phyloP scores from a whole-genome alignment of 2,797 vertebrate species.

The Enteromius fasciolatus region DNA sequence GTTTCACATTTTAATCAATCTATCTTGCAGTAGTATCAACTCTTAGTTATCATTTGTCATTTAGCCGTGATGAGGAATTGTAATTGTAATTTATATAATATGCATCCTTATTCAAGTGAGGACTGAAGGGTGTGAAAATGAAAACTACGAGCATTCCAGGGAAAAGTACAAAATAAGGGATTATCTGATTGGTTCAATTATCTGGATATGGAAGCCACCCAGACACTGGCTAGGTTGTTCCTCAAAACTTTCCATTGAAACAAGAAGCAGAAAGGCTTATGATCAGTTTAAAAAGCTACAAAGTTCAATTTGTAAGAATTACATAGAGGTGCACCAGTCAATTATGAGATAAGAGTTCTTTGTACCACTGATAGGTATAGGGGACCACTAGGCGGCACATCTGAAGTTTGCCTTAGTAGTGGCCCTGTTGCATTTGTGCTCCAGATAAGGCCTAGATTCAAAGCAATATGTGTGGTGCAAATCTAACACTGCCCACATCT shows the following conservation, averaged over 20 bases:
- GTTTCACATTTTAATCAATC: background rate
- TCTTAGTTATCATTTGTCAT: no score
- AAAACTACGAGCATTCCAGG: background rate
- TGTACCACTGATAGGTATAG: slow-evolving; percentile 12
- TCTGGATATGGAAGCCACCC: slow-evolving; percentile 2
- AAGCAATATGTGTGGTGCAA: slow-evolving; percentile 31
- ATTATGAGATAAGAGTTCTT: slow-evolving; percentile 27
- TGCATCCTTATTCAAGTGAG: background rate
- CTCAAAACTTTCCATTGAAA: slow-evolving; percentile 19
- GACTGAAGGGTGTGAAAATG: background rate
- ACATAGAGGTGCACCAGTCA: background rate
- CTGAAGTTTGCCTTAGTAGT: slow-evolving; percentile 24
- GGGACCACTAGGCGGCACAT: slow-evolving; percentile 1
- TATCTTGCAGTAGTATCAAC: background rate
- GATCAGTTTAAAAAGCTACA: slow-evolving; percentile 19
- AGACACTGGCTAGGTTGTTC: slow-evolving; percentile 10
- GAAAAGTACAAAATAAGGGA: background rate
- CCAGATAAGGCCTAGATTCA: slow-evolving; percentile 24
- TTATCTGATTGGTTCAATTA: background rate
- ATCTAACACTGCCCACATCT: slow-evolving; percentile 14
- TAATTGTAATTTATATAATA: background rate
- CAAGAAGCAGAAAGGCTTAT: background rate
- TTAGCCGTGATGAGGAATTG: no score
- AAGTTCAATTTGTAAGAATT: slow-evolving; percentile 3
- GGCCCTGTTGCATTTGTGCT: slow-evolving; percentile 3